Base-by-base conservation (phyloP, 2,113 vertebrate species). In the Erythrocercus mccallii region DNA sequence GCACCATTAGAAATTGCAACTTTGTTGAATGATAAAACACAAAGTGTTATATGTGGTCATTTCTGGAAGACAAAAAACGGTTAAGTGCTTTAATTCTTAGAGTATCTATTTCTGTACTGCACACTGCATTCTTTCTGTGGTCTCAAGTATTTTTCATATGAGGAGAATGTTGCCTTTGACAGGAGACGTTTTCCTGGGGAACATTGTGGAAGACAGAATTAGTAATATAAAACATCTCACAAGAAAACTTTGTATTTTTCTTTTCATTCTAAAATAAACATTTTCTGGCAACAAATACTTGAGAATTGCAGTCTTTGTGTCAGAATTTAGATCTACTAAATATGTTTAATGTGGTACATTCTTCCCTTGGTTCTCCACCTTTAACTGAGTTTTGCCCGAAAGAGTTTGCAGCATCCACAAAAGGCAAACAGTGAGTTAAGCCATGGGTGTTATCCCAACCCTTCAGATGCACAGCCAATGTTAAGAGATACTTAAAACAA, bases 321-420 rank as follows among this genome's bases (percentile, higher is more conserved):
- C n/a, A 65, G 58, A 88, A 80, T 31, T 92, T 30, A 82, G 16
- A 73, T 33, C 27, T 69, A 77, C 9, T 17, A 45, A 88, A 61
- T 22, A 66, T 9, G 9, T 11, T 47, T 45, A 82, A 50, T 19
- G 12, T 19, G 25, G 12, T 38, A 21, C 0, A 0, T 22, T 81
- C 70, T 57, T 33, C 25, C 6, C 33, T 42, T 83, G 15, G 9
- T 38, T 73, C 33, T 89, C 82, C 51, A 78, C 27, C 11, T 50
- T 73, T 54, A 48, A 38, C 9, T 37, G 16, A 50, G 42, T 38
- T 64, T 31, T 71, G 27, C n/a, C 45, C n/a, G 4, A 1, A 57
- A 81, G 35, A 74, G 6, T 79, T 48, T 79, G 53, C 69, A 84
- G 81, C 5, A 42, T 18, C 50, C 12, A 84, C 28, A 60, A 42